phyloP scores from a whole-genome alignment of 2,888 invertebrate genomes.

The Gerris lacustris region DNA sequence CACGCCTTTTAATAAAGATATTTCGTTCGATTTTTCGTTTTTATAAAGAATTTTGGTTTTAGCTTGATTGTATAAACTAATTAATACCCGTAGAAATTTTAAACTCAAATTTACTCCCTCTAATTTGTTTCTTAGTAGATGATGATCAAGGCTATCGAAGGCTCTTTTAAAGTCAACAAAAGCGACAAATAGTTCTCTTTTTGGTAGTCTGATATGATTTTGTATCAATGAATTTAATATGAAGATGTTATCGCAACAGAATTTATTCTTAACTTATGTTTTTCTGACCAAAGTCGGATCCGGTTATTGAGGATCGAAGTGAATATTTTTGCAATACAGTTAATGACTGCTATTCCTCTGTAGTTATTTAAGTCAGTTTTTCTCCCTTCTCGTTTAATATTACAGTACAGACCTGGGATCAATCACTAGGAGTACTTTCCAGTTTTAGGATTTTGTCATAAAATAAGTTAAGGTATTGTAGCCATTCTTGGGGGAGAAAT shows the following conservation, averaged over 20 bases:
- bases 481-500: too few relatives aligned
- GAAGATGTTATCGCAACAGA: slow-evolving; percentile 2
- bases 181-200: neutral
- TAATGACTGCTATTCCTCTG: neutral
- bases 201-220: neutral
- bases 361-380: neutral
- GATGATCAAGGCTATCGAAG: neutral
- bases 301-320: neutral
- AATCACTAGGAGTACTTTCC: too few relatives aligned
- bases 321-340: neutral
- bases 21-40: too few relatives aligned
- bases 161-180: slow-evolving; percentile 7
- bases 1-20: too few relatives aligned
- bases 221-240: slow-evolving; percentile 2
- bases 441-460: too few relatives aligned
- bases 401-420: neutral
- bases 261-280: neutral
- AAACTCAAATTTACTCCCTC: neutral
- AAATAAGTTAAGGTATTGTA: too few relatives aligned
- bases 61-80: too few relatives aligned
- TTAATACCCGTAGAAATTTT: neutral
- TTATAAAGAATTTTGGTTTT: too few relatives aligned
- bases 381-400: slow-evolving; percentile 8
- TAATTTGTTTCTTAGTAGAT: neutral
- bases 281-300: neutral